A percentile compares a stretch with the other conserved stretches of the same genome.
Conservation (phyloP, 2,888 invertebrate species). For the Willowsia nigromaculata region DNA sequence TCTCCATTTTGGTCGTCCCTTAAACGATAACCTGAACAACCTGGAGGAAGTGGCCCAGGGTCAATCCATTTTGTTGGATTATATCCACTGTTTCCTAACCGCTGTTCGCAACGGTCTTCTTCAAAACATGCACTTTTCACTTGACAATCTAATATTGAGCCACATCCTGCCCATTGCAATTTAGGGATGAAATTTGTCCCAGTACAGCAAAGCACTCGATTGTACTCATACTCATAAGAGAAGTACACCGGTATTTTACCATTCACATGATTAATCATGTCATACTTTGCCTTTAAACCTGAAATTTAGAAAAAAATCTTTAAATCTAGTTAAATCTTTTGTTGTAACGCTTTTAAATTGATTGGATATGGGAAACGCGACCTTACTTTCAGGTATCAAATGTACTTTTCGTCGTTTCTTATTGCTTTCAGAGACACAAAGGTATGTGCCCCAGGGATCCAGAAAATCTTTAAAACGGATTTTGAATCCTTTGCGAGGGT, state of each 20-base stretch:
- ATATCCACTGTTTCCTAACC: conserved; percentile 69
- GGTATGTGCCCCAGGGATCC: conserved; percentile 74
- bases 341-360: too few relatives aligned
- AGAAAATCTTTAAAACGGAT: conserved; percentile 62
- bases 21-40: conserved; percentile 71
- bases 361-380: too few relatives aligned
- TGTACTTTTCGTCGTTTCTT: conserved; percentile 71
- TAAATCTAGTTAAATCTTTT: not conserved
- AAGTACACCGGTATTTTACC: conserved; percentile 72
- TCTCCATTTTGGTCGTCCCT: conserved; percentile 75
- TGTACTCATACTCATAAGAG: conserved; percentile 73
- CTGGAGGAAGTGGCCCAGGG: conserved; percentile 74
- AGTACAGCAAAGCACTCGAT: conserved; percentile 71
- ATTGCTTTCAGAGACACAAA: conserved; percentile 71
- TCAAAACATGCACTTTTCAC: conserved; percentile 77
- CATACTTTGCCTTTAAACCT: conserved; percentile 70
- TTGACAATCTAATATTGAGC: conserved; percentile 75
- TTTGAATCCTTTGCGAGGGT: conserved; percentile 75
- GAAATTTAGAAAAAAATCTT: not conserved
- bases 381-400: conserved; percentile 73
- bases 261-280: conserved; percentile 45
- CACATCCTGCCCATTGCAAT: conserved; percentile 76
- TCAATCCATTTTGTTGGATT: conserved; percentile 71
- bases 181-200: conserved; percentile 69
- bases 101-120: conserved; percentile 74